Conservation (phyloP, 2,797 vertebrate genomes). For the Melanotaenia trifasciata region DNA sequence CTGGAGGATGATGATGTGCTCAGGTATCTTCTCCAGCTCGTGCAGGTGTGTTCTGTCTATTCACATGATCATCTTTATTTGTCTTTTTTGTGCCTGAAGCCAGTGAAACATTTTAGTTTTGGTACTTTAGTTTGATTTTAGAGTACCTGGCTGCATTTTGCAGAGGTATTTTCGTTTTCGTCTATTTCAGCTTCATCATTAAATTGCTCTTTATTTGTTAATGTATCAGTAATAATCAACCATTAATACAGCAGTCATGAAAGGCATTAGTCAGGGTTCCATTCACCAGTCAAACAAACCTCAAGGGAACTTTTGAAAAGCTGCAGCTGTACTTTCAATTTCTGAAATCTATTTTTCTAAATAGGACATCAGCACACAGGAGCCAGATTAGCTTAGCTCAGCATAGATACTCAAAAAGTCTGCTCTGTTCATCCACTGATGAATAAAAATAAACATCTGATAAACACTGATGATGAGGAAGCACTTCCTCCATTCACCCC, state of each 20-base stretch:
- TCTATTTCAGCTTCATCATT: not conserved
- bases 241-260: not conserved
- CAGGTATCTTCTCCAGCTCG: slow-evolving; percentile 95
- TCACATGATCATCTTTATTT: not conserved
- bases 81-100: not conserved
- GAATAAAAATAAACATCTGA: not conserved
- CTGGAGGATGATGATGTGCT: slow-evolving; percentile 95
- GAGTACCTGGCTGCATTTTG: not conserved
- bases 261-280: not conserved
- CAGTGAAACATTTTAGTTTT: not conserved
- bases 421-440: not conserved
- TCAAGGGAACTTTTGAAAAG: not conserved
- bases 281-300: not conserved
- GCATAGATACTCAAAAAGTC: not conserved
- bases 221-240: not conserved
- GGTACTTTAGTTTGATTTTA: not conserved
- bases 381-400: not conserved
- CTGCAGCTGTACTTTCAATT: not conserved
- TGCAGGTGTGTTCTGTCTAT: slow-evolving; percentile 86
- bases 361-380: not conserved
- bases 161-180: not conserved
- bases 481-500: not conserved
- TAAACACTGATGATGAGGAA: not conserved
- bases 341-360: not conserved
- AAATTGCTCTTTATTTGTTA: not conserved